Conservation (phyloP, 2,797 vertebrate species). For the Carduelis carduelis region DNA sequence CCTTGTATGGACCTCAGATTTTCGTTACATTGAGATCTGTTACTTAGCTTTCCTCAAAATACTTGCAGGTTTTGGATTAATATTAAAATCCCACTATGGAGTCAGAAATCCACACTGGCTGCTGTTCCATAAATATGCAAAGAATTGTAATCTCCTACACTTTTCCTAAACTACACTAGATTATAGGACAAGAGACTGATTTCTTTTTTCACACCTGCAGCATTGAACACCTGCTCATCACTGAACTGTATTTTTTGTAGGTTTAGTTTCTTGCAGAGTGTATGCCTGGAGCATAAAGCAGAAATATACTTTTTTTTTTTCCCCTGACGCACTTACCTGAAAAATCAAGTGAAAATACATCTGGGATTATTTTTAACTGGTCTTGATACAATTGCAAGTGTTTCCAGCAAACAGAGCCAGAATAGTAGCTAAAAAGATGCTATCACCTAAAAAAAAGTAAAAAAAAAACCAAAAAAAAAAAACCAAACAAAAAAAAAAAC, state of each 20-base stretch:
- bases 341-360: background rate
- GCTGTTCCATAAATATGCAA: background rate
- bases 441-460: accelerated
- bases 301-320: background rate
- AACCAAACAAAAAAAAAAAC: background rate
- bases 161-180: background rate
- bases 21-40: background rate
- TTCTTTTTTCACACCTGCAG: background rate
- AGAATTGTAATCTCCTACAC: background rate
- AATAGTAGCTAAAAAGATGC: background rate
- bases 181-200: background rate
- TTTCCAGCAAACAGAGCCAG: background rate
- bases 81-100: background rate
- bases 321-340: background rate
- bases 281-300: background rate
- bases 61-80: background rate
- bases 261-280: background rate
- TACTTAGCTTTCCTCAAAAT: background rate
- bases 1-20: background rate
- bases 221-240: background rate
- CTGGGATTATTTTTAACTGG: background rate
- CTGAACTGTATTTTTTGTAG: background rate
- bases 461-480: background rate
- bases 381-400: background rate
- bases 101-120: background rate